These are phyloP conservation scores for Ectropis grisescens DNA, from an alignment of 1,140 invertebrate genomes.

Conservation along the genomic window DNA sequence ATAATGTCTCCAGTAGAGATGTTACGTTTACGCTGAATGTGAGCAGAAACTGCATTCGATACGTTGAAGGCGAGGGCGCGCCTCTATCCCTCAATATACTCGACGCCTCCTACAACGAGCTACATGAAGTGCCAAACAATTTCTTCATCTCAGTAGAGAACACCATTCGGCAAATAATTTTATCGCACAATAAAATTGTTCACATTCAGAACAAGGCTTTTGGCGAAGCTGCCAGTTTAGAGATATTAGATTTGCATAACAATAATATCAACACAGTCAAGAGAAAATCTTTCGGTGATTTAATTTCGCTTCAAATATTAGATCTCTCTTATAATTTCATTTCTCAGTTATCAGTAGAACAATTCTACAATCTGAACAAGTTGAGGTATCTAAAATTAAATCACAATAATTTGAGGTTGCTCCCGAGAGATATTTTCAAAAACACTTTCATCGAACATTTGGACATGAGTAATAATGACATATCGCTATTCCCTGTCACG, in stretches of 20 bases:
- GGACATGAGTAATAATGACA: slow-evolving; percentile 84
- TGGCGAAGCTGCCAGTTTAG: slow-evolving; percentile 76
- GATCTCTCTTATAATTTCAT: slow-evolving; percentile 86
- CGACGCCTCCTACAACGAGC: slow-evolving; percentile 79
- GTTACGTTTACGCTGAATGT: slow-evolving; percentile 77
- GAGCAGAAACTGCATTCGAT: slow-evolving; percentile 76
- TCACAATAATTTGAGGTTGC: slow-evolving; percentile 80
- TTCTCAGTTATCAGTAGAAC: slow-evolving; percentile 81
- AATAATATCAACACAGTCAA: slow-evolving; percentile 81
- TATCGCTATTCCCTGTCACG: slow-evolving; percentile 79
- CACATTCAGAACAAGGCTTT: slow-evolving; percentile 80
- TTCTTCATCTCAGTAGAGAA: slow-evolving; percentile 74
- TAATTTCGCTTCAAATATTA: slow-evolving; percentile 81
- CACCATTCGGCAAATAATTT: slow-evolving; percentile 74
- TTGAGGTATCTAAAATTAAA: slow-evolving; percentile 83
- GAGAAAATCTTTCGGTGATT: slow-evolving; percentile 80
- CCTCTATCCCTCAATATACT: slow-evolving; percentile 75
- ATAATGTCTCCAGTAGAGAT: slow-evolving; percentile 74
- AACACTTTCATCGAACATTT: slow-evolving; percentile 85
- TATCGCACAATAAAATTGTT: slow-evolving; percentile 82
- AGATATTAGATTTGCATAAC: slow-evolving; percentile 80
- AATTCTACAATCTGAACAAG: slow-evolving; percentile 84
- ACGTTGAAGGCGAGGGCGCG: slow-evolving; percentile 71
- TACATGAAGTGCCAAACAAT: slow-evolving; percentile 75
- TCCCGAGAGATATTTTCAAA: slow-evolving; percentile 85